Conservation (phyloP, 2,888 invertebrate genomes). For the Philereme transversata region DNA sequence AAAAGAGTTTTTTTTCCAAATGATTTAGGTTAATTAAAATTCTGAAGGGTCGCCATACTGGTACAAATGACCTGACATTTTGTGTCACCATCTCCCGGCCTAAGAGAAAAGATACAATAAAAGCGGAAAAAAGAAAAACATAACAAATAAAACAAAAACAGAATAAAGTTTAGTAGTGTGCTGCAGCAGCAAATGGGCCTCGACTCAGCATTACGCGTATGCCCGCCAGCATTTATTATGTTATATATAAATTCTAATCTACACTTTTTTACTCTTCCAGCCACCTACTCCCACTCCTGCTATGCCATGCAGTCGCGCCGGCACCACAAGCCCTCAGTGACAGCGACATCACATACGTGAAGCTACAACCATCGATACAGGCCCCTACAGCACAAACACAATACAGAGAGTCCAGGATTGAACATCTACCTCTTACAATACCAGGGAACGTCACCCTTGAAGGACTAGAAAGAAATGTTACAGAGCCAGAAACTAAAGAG, state of each 20-base stretch:
- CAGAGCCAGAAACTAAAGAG: neutral
- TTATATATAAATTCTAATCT: neutral
- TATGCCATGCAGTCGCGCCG: slow-evolving; percentile 47
- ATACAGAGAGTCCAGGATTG: slow-evolving; percentile 50
- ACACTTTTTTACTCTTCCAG: slow-evolving; percentile 50
- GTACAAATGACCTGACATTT: too few species aligned
- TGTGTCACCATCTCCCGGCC: too few species aligned
- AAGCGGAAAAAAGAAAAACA: too few species aligned
- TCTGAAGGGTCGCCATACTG: too few species aligned
- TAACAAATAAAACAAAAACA: too few species aligned
- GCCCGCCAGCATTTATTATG: too few species aligned
- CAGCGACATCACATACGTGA: slow-evolving; percentile 63
- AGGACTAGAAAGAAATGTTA: neutral
- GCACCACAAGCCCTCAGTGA: slow-evolving; percentile 59
- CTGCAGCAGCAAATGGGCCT: too few species aligned
- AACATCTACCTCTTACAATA: slow-evolving; percentile 55
- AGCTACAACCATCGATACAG: slow-evolving; percentile 50
- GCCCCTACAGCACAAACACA: slow-evolving; percentile 25
- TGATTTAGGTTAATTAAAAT: too few species aligned
- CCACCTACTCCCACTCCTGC: slow-evolving; percentile 46
- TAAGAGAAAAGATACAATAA: too few species aligned
- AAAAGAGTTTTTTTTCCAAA: too few species aligned
- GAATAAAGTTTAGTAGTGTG: too few species aligned
- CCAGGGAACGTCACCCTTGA: slow-evolving; percentile 36
- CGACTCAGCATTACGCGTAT: too few species aligned